Conservation (phyloP, 2,888 invertebrate species). For the Parochlus steinenii region DNA sequence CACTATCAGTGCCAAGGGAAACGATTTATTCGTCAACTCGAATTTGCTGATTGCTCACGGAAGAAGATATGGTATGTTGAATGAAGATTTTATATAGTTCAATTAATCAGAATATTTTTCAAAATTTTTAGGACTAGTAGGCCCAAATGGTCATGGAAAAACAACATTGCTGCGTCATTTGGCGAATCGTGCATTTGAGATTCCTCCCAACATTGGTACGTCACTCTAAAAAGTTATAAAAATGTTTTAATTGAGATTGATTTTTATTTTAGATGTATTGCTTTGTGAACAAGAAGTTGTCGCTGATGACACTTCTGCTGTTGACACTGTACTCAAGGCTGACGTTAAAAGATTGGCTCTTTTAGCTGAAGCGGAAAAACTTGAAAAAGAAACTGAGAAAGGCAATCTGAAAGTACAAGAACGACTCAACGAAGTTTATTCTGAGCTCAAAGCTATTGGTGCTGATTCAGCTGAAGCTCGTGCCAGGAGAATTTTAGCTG, state of each 20-base stretch:
- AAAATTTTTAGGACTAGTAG: conserved; percentile 3
- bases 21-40: conserved; percentile 93
- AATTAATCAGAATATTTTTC: conserved; percentile 5
- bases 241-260: too few relatives aligned
- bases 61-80: conserved; percentile 91
- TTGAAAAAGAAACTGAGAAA: conserved; percentile 57
- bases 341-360: conserved; percentile 77
- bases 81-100: conserved; percentile 33
- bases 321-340: conserved; percentile 82
- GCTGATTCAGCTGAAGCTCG: conserved; percentile 96
- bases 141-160: conserved; percentile 64
- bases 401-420: conserved; percentile 61
- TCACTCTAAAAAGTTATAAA: too few relatives aligned
- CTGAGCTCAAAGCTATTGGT: conserved; percentile 88
- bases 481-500: conserved; percentile 89
- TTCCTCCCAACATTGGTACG: conserved; percentile 95
- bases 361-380: conserved; percentile 62
- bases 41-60: conserved; percentile 84
- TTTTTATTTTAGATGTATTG: too few relatives aligned
- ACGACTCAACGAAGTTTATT: conserved; percentile 77
- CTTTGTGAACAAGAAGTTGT: conserved; percentile 98
- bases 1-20: conserved; percentile 92
- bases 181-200: conserved; percentile 73
- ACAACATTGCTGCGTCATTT: conserved; percentile 91
- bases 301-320: conserved; percentile 84